Conservation (phyloP, 2,797 vertebrate genomes). For the Poecilia velifera region DNA sequence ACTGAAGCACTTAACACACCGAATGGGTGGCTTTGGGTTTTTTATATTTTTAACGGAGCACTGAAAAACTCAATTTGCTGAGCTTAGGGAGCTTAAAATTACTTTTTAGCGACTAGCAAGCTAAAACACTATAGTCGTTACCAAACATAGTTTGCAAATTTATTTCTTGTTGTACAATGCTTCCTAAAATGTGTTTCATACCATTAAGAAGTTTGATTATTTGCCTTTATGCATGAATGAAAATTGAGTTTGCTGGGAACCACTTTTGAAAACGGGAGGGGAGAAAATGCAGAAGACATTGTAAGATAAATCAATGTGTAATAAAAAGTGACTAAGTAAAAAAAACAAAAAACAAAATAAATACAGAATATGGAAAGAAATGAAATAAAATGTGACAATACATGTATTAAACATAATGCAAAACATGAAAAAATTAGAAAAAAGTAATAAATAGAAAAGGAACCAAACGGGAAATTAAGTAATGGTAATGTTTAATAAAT, state of each 20-base stretch:
- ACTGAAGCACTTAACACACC: constrained; percentile 22
- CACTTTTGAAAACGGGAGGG: background rate
- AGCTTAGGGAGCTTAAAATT: background rate
- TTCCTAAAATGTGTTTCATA: background rate
- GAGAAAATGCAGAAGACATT: too few relatives aligned
- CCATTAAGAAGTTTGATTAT: background rate
- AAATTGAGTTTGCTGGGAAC: background rate
- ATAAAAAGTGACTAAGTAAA: too few relatives aligned
- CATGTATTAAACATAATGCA: background rate
- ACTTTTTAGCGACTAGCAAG: background rate
- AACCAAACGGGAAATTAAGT: background rate
- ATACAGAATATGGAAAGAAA: background rate
- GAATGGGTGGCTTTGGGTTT: constrained; percentile 30
- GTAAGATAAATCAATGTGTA: too few relatives aligned
- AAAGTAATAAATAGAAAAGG: background rate
- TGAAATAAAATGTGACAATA: background rate
- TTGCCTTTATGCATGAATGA: background rate
- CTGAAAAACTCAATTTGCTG: background rate
- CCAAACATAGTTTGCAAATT: background rate
- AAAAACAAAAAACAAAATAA: background rate
- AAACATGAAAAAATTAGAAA: background rate
- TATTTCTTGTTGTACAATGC: background rate
- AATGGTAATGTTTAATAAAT: background rate
- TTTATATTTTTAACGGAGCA: constrained; percentile 8
- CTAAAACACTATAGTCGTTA: background rate